Evolutionary conservation across 2,797 vertebrate species (phyloP), one percentile per base, ranked within the genome.

Genomic region (Gymnoscopelus microlampas): DNA sequence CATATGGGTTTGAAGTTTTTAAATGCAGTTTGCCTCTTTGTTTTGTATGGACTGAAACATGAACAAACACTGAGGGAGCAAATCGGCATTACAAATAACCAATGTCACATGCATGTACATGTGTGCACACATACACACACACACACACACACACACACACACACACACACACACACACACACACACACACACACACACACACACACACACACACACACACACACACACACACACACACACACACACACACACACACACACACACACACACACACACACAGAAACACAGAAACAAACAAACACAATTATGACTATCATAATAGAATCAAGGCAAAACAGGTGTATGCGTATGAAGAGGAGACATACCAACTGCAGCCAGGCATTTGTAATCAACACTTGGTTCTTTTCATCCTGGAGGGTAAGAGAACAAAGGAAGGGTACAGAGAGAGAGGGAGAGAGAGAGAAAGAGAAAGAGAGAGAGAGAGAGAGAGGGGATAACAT

Each of bases 341-440:
- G 50, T 50, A 44, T 44, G 39, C 32, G 32, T 62, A 24, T 3
- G 51, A 51, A 60, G 56, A 63, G 32, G 63, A 64, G 64, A 94
- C 95, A 76, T 89, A 97, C 96, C 95, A 97, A 88, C 73, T 97
- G 95, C 77, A 97, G 89, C 95, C 96, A 97, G 39, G 95, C 95
- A 32, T 97, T 97, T 62, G 96, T 96, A 84, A 97, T 94, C 91
- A 97, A 70, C 70, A 97, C 94, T 81, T 97, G 96, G 89, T 97
- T 97, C 93, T 96, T 97, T 85, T 97, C 95, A 71, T 97, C 96
- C 96, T 97, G 83, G 53, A 81, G 64, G 77, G 53, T 59, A 73
- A 83, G 54, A 82, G 68, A 69, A 63, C 35, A 74, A 59, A 29
- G 4, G 57, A 26, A 61, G n/a, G 29, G 14, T 0, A 76, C 26